Conservation (phyloP, 1,140 invertebrate species). For the Schlechtendalia chinensis region DNA sequence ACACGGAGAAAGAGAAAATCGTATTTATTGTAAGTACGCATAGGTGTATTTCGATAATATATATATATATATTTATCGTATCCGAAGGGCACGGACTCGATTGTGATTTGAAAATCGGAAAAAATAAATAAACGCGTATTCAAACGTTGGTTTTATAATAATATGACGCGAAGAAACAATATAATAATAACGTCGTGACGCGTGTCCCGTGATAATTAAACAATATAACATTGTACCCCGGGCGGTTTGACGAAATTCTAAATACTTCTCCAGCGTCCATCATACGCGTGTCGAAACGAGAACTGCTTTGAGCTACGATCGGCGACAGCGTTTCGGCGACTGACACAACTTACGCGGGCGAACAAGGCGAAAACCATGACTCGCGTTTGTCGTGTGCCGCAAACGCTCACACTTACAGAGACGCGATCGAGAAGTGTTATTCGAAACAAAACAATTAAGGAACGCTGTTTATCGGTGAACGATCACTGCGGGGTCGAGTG, state of each 20-base stretch:
- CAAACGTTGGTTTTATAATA: not conserved
- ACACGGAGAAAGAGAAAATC: too few relatives aligned
- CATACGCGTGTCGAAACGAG: slow-evolving; percentile 5
- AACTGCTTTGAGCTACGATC: too few relatives aligned
- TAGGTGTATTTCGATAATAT: not conserved
- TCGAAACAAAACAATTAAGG: too few relatives aligned
- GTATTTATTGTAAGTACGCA: not conserved
- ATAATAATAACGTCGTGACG: not conserved
- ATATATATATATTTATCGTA: not conserved
- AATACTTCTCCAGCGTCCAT: not conserved
- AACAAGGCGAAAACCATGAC: too few relatives aligned
- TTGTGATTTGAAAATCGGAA: not conserved
- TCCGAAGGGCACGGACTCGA: slow-evolving; percentile 13
- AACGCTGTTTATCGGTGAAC: too few relatives aligned
- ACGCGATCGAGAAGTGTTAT: too few relatives aligned
- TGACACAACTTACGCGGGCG: too few relatives aligned
- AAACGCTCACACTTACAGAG: too few relatives aligned
- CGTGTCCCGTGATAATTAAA: not conserved
- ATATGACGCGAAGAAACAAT: not conserved
- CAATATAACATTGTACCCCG: not conserved
- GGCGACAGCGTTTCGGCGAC: too few relatives aligned
- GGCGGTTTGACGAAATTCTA: not conserved
- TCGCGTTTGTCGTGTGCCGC: too few relatives aligned
- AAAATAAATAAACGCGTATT: not conserved
- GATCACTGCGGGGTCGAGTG: too few relatives aligned